A percentile compares a stretch with the other conserved stretches of the same genome.
phyloP scores from a whole-genome alignment of 2,113 vertebrate species.

The Centrocercus urophasianus region DNA sequence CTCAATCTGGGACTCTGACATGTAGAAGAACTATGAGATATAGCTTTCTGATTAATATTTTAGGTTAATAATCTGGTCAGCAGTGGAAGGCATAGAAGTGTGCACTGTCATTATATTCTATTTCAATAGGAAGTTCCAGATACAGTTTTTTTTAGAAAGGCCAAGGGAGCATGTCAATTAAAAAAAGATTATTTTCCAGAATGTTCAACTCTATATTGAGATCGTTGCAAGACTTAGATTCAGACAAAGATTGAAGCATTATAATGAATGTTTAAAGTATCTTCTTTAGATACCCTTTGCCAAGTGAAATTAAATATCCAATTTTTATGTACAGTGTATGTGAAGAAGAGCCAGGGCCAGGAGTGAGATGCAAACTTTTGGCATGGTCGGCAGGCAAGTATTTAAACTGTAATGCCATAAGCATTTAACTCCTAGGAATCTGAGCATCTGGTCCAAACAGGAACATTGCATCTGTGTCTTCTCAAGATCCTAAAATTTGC shows the following conservation, averaged over 20 bases:
- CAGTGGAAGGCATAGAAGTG: neutral
- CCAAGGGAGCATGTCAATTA: neutral
- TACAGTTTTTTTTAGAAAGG: neutral
- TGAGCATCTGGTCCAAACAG: neutral
- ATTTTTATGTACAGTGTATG: neutral
- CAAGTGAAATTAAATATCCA: neutral
- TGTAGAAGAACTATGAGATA: neutral
- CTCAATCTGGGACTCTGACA: neutral
- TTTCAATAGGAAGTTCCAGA: conserved; percentile 14
- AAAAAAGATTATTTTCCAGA: neutral
- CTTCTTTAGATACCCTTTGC: conserved; percentile 17
- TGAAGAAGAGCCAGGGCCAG: neutral
- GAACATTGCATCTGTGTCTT: neutral
- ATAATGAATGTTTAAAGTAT: conserved; percentile 2
- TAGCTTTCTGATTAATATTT: conserved; percentile 49
- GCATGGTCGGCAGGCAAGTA: neutral
- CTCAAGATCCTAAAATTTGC: neutral
- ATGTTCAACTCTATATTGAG: conserved; percentile 3
- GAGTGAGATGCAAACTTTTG: neutral
- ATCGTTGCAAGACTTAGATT: neutral
- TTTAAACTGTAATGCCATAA: neutral
- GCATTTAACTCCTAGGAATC: neutral
- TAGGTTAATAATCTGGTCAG: conserved; percentile 38
- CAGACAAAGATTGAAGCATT: neutral
- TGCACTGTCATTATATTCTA: conserved; percentile 32